Evolutionary conservation across 2,113 vertebrate genomes (phyloP), one percentile per base, ranked within the genome.

Genomic region (Pelmatolapia mariae): DNA sequence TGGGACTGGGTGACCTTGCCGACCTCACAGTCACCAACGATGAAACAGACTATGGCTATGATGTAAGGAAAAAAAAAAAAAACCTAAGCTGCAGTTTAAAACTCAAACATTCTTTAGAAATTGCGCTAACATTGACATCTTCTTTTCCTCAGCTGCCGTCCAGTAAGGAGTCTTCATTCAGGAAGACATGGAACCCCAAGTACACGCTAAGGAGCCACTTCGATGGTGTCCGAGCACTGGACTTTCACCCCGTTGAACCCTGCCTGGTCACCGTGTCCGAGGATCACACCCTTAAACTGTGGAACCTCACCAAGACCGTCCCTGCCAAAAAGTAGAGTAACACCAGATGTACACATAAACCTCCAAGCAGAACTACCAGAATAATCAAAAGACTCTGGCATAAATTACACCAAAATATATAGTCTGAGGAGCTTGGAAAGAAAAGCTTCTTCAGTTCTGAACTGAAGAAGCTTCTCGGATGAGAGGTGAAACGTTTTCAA

Each of bases 301-400:
- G 99, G 99, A 99, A 99, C 96, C 96, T 99, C 89, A 99, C 98
- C 95, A 99, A 99, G 97, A 99, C 99, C 1, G 98, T 99, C 96
- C 98, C 99, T 94, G 98, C 98, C 96, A 99, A 99, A 97, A 99
- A 99, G 99, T 97, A 97, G 96, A 96, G 95, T 3, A 6, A 31
- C 59, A 53, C 36, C 6, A 12, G n/a, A 76, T 5, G 18, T 29
- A 36, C 43, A 31, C 56, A 40, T 19, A 13, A 38, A 52, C 6
- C 7, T 31, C 43, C 6, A 78, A 78, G 4, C 26, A 50, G 71
- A 45, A 31, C 16, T 78, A 31, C 24, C 71, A 5, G 43, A 50
- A 78, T 50, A 50, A 50, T 78, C 43, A 78, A 76, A 19, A 78
- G 71, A 76, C 15, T 16, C 22, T 50, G 71, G 6, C 15, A 78